Base-by-base conservation (phyloP, 1,140 invertebrate genomes). In the Nephotettix cincticeps region DNA sequence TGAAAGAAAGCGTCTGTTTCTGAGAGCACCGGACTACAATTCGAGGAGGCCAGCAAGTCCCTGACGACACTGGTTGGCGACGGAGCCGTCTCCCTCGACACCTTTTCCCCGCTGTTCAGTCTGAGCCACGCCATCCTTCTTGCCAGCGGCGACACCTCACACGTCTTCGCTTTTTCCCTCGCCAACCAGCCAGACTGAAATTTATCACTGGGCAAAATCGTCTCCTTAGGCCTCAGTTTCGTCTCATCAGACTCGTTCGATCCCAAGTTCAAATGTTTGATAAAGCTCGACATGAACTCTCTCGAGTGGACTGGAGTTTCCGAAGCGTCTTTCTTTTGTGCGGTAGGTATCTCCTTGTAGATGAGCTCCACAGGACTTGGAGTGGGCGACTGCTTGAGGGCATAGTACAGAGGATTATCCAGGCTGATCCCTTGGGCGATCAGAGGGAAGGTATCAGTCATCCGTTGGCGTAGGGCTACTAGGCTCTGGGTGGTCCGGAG, bases 111-210 rank as follows among this genome's bases (percentile, higher is more conserved):
- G 32, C 4, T 72, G 21, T 67, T 67, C 1, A 77, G 28, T 21
- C 73, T 56, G 1, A 77, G 69, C n/a, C 68, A 74, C 19, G 74
- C 71, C 25, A 77, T 61, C 11, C 69, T 36, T 27, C 69, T 70
- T 6, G 76, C 75, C 23, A 77, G 47, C 13, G 76, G 76, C 13
- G 75, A 76, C 2, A 77, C 75, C 23, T 69, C 69, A 19, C 40
- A 61, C 27, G 30, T 61, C 27, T 61, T 61, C 13, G 25, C 14
- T n/a, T 28, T 61, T n/a, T 61, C 56, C 23, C n/a, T 61, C 1
- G 56, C 6, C 6, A 61, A 6, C 56, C 56, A 25, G 28, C 21
- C 25, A 2, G 21, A 25, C 21, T 27, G 21, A 27, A 29, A 13
- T n/a, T 61, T 25, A 27, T 68, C 36, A 72, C 13, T 1, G 13